phyloP scores from a whole-genome alignment of 2,888 invertebrate species.

The Syrista parreyssii region DNA sequence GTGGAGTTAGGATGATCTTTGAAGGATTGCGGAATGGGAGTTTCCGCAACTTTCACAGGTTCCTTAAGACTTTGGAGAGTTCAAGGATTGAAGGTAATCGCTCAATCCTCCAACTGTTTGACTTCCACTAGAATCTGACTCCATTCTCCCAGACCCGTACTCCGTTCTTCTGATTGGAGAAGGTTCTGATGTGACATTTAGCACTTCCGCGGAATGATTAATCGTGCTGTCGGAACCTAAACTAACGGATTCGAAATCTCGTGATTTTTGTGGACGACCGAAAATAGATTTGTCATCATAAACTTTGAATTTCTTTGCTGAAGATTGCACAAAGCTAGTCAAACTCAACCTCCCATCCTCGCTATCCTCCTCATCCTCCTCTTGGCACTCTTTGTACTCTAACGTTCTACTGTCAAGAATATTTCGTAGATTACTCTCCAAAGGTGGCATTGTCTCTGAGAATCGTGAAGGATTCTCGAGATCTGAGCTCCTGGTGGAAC shows the following conservation, averaged over 20 bases:
- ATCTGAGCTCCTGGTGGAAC: not conserved
- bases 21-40: conserved; percentile 21
- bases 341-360: not conserved
- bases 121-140: not conserved
- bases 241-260: not conserved
- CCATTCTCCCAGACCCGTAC: not conserved
- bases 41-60: not conserved
- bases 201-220: not conserved
- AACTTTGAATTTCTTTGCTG: not conserved
- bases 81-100: conserved; percentile 52
- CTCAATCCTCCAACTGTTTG: conserved; percentile 35
- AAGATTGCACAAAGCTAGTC: not conserved
- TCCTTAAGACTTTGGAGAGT: conserved; percentile 27
- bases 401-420: conserved; percentile 44
- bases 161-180: not conserved
- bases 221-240: not conserved
- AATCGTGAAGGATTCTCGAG: not conserved
- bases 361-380: not conserved
- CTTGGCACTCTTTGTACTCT: conserved; percentile 13
- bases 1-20: conserved; percentile 17
- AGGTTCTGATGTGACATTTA: not conserved
- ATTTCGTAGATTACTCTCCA: conserved; percentile 46
- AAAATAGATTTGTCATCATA: not conserved
- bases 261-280: not conserved
- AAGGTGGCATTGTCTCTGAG: conserved; percentile 25